Evolutionary conservation across 1,140 invertebrate species (phyloP), one percentile per base, ranked within the genome.

Genomic region (Achatina immaculata): DNA sequence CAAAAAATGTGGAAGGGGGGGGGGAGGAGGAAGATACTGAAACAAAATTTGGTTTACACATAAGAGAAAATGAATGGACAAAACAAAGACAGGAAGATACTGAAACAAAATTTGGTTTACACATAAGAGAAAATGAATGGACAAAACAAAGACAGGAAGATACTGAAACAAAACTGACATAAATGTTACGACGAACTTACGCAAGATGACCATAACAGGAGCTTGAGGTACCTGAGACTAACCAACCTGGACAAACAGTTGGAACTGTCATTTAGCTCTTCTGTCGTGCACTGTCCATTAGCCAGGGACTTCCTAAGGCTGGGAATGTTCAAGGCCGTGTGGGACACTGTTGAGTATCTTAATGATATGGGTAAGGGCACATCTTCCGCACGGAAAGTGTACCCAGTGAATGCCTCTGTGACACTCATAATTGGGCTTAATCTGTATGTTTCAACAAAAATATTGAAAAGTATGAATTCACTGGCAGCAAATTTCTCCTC

Each of bases 111-210:
- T n/a, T n/a, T n/a, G n/a, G n/a, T n/a, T n/a, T n/a, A n/a, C n/a
- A n/a, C n/a, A n/a, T n/a, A n/a, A n/a, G n/a, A n/a, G n/a, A n/a
- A n/a, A n/a, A n/a, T n/a, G n/a, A n/a, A n/a, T n/a, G n/a, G n/a
- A n/a, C n/a, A n/a, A n/a, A n/a, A n/a, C n/a, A n/a, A n/a, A n/a
- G n/a, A n/a, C n/a, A n/a, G n/a, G n/a, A n/a, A n/a, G n/a, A n/a
- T n/a, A 72, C 40, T 9, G 34, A 72, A 72, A 72, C 21, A 72
- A 40, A 31, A 66, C 58, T 40, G 28, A 78, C 28, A 38, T 38
- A 66, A 21, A 66, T 48, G 34, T 28, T 36, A 28, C 45, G 36
- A n/a, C 11, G 31, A 78, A 78, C 76, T 78, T 68, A 78, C 76
- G 62, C 40, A 45, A 19, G 76, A 78, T 9, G 62, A 68, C 76